Conservation (phyloP, 2,797 vertebrate species). For the Poeciliopsis turneri region DNA sequence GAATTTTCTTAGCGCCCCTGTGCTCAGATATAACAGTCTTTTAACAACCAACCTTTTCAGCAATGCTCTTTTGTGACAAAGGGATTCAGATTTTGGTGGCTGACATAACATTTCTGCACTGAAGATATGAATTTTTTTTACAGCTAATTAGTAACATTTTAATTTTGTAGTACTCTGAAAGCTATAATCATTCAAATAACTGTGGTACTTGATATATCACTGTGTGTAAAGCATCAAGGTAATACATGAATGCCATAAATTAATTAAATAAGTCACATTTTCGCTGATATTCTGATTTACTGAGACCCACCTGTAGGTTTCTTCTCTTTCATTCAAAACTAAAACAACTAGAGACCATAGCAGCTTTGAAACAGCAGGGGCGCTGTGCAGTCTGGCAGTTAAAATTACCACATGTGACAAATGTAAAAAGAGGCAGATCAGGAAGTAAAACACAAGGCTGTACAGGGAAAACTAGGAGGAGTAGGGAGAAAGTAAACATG, state of each 20-base stretch:
- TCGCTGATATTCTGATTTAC: not conserved
- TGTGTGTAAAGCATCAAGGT: not conserved
- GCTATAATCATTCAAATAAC: not conserved
- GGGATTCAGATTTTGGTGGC: not conserved
- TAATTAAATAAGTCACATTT: not conserved
- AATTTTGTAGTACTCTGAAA: not conserved
- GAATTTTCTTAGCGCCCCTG: too few relatives aligned
- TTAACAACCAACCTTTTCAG: not conserved
- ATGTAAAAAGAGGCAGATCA: constrained; percentile 34
- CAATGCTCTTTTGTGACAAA: not conserved
- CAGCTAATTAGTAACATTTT: not conserved
- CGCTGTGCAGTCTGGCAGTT: constrained; percentile 42
- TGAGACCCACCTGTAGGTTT: not conserved
- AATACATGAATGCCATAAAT: not conserved
- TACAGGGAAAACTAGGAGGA: too few relatives aligned
- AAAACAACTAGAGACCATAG: too few relatives aligned
- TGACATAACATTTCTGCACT: not conserved
- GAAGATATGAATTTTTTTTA: not conserved
- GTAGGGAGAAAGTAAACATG: constrained; percentile 2
- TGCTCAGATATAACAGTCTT: not conserved
- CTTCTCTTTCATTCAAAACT: not conserved
- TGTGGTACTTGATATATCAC: not conserved
- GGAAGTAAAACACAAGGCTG: constrained; percentile 45
- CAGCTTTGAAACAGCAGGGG: constrained; percentile 59
- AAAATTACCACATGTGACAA: constrained; percentile 33